These are phyloP conservation scores for Sebastes vulpes DNA, from an alignment of 2,797 vertebrate species.

Conservation along the genomic window DNA sequence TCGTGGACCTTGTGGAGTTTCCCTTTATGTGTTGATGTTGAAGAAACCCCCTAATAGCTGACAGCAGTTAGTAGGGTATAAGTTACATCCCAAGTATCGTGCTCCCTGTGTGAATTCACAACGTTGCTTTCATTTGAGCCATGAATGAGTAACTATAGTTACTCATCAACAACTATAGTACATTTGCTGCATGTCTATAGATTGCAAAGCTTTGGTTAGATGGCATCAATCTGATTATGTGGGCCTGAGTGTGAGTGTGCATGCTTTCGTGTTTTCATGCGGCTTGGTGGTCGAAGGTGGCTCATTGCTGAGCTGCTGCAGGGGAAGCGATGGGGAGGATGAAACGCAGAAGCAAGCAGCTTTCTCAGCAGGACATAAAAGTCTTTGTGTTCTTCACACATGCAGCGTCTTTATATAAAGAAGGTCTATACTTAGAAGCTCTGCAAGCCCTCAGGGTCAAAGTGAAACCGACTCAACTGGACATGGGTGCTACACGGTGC, in stretches of 20 bases:
- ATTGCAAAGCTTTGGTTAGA: not conserved
- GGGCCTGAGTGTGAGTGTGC: not conserved
- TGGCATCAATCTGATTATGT: not conserved
- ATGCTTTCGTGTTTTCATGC: not conserved
- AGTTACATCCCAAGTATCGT: not conserved
- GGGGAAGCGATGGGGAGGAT: conserved; percentile 72
- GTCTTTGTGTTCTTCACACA: conserved; percentile 55
- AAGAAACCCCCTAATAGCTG: not conserved
- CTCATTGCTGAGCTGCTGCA: conserved; percentile 48
- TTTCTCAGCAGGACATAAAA: conserved; percentile 58
- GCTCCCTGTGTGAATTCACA: not conserved
- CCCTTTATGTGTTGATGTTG: not conserved
- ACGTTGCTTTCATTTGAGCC: not conserved
- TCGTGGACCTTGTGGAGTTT: not conserved
- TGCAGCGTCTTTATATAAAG: conserved; percentile 35
- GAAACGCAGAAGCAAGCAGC: conserved; percentile 63
- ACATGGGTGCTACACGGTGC: not conserved
- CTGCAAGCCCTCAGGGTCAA: not conserved
- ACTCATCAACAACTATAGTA: too few species aligned
- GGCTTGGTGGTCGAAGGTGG: conserved; percentile 20
- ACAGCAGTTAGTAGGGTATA: not conserved
- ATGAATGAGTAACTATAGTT: not conserved
- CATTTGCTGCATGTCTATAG: not conserved
- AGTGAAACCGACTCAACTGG: not conserved
- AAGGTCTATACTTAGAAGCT: conserved; percentile 44